Percentiles rank a stretch among this genome's conserved stretches.
Evolutionary conservation across 2,797 vertebrate genomes (phyloP).

Genomic region (Vespertilio murinus): DNA sequence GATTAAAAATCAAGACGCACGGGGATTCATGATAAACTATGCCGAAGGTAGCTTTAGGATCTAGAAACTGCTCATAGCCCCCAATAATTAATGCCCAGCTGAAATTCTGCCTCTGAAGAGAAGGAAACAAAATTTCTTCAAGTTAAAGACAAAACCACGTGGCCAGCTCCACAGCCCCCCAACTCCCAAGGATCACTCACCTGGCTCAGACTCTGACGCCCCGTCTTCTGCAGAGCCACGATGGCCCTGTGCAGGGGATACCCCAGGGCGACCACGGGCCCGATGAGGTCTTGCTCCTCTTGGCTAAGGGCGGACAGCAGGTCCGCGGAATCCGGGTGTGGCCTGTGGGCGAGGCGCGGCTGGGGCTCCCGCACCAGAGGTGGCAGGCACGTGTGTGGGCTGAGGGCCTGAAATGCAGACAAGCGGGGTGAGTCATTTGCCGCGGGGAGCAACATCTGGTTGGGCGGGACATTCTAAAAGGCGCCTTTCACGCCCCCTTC

Average conservation of each 20-base stretch:
- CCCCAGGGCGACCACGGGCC: conserved; percentile 88
- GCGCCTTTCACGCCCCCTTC: background rate
- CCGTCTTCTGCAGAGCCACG: conserved; percentile 92
- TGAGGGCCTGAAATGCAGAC: conserved; percentile 84
- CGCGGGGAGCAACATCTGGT: background rate
- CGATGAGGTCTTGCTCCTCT: conserved; percentile 92
- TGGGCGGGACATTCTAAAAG: background rate
- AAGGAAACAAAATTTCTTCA: background rate
- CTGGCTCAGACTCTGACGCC: conserved; percentile 91
- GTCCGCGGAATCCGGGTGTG: conserved; percentile 86
- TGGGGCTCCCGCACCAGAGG: conserved; percentile 22
- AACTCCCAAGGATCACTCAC: conserved; percentile 79
- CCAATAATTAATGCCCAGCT: background rate
- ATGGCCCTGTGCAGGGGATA: conserved; percentile 91
- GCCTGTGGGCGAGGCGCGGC: conserved; percentile 72
- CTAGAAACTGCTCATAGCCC: conserved; percentile 13
- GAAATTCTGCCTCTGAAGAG: background rate
- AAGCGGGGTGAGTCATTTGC: background rate
- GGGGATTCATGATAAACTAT: background rate
- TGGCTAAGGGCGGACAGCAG: conserved; percentile 91
- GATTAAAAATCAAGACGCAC: background rate
- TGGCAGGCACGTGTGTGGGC: conserved; percentile 83
- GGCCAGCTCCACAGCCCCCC: background rate
- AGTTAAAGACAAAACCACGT: background rate
- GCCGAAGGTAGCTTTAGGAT: background rate